phyloP scores from a whole-genome alignment of 2,888 invertebrate species.

The Lydus trimaculatus region DNA sequence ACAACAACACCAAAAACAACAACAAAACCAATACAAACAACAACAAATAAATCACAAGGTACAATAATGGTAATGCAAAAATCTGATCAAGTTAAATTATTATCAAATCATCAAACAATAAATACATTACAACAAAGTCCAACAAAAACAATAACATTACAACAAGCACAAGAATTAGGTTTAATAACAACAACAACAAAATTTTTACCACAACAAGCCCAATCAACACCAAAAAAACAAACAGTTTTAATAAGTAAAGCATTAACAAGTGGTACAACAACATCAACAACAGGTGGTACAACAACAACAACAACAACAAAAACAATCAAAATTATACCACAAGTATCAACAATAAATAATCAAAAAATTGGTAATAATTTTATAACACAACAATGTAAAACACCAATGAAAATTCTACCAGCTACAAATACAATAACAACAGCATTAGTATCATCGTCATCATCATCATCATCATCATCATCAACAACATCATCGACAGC shows the following conservation, averaged over 20 bases:
- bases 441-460: too few relatives aligned
- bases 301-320: conserved; percentile 42
- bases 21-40: conserved; percentile 40
- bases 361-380: neutral
- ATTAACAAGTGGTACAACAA: neutral
- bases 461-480: conserved; percentile 39
- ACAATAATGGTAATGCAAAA: conserved; percentile 54
- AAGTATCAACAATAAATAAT: conserved; percentile 31
- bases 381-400: conserved; percentile 61
- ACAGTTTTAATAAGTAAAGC: conserved; percentile 56
- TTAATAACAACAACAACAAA: conserved; percentile 63
- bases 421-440: conserved; percentile 65
- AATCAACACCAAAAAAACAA: conserved; percentile 58
- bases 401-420: conserved; percentile 75
- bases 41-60: conserved; percentile 42
- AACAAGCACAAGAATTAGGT: conserved; percentile 71
- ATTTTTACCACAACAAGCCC: conserved; percentile 53
- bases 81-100: conserved; percentile 43
- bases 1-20: conserved; percentile 41
- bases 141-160: conserved; percentile 70
- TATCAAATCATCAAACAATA: conserved; percentile 56
- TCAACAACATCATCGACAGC: conserved; percentile 59
- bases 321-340: conserved; percentile 56
- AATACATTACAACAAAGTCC: conserved; percentile 67
- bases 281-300: neutral